Percentiles rank a stretch among this genome's conserved stretches.
These are phyloP conservation scores for Origma solitaria DNA, from an alignment of 2,113 vertebrate genomes.

Conservation along the genomic window DNA sequence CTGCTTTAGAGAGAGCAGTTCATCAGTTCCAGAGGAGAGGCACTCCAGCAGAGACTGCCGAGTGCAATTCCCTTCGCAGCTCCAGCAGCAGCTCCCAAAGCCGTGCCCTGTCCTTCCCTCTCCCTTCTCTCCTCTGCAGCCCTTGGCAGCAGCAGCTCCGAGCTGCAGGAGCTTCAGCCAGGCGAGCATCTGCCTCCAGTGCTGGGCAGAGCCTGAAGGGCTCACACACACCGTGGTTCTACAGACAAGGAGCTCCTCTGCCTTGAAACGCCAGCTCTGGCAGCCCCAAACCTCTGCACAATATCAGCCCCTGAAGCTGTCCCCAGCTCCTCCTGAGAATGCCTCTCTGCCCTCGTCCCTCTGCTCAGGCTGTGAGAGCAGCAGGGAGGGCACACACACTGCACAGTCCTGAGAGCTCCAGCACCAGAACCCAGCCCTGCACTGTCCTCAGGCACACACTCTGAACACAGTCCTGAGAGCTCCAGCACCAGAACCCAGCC, in stretches of 20 bases:
- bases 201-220: not conserved
- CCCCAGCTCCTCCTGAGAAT: not conserved
- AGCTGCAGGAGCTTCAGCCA: not conserved
- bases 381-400: not conserved
- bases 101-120: not conserved
- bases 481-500: not conserved
- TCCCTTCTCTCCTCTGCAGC: not conserved
- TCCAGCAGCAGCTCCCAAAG: not conserved
- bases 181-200: not conserved
- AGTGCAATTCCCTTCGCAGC: not conserved
- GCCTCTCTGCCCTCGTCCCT: not conserved
- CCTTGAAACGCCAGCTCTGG: not conserved
- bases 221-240: rapidly evolving
- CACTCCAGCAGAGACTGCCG: not conserved
- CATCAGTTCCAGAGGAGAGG: not conserved
- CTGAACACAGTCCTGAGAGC: not conserved
- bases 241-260: not conserved
- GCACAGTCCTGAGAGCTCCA: not conserved
- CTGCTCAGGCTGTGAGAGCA: not conserved
- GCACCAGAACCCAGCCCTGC: not conserved
- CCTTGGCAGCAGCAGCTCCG: not conserved
- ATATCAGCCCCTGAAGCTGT: not conserved
- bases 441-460: too few species aligned
- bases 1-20: not conserved
- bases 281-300: not conserved